A percentile compares a stretch with the other conserved stretches of the same genome.
Conservation (phyloP, 2,888 invertebrate genomes). For the Drosophila histrio region DNA sequence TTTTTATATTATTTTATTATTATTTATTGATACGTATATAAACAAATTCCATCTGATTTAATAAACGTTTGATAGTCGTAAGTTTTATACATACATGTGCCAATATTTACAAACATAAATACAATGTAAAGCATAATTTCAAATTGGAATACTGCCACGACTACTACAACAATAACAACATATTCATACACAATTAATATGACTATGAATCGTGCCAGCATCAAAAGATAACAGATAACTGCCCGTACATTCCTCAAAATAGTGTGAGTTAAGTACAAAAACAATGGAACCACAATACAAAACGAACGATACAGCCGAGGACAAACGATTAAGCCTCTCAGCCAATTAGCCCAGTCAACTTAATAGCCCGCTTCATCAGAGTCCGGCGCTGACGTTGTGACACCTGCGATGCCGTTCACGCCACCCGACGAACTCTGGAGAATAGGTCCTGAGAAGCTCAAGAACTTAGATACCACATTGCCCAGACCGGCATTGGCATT, state of each 20-base stretch:
- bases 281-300: constrained; percentile 39
- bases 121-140: constrained; percentile 42
- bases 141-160: constrained; percentile 56
- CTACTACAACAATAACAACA: constrained; percentile 50
- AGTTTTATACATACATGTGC: constrained; percentile 50
- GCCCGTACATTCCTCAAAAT: constrained; percentile 12
- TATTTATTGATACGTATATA: constrained; percentile 10
- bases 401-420: constrained; percentile 66
- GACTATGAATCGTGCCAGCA: constrained; percentile 42
- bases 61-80: constrained; percentile 42
- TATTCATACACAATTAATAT: constrained; percentile 34
- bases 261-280: constrained; percentile 18
- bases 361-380: constrained; percentile 83
- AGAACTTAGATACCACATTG: constrained; percentile 83
- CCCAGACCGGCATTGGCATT: constrained; percentile 82
- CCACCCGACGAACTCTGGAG: constrained; percentile 83
- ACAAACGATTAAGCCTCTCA: neutral
- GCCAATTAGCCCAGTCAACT: constrained; percentile 9
- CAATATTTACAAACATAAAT: constrained; percentile 77
- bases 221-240: constrained; percentile 18
- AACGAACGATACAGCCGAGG: constrained; percentile 16
- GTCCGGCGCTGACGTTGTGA: constrained; percentile 80
- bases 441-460: constrained; percentile 84
- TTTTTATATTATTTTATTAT: constrained; percentile 29
- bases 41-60: constrained; percentile 25